Percentiles rank a stretch among this genome's conserved stretches.
Evolutionary conservation across 30 jellyfish, hydroid and myxozoan species (phyloP).

Genomic region (Mastigias papua): DNA sequence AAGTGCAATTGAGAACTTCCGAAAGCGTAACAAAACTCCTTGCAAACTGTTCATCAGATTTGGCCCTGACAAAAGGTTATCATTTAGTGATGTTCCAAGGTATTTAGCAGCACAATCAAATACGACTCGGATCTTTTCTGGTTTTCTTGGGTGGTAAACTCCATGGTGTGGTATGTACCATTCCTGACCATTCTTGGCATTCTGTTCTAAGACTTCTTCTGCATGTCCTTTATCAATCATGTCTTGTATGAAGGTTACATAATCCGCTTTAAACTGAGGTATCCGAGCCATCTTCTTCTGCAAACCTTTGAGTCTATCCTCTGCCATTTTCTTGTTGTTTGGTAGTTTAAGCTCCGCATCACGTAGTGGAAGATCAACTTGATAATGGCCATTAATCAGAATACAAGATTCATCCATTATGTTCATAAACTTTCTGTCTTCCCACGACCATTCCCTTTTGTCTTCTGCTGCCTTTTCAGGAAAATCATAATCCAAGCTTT

Average conservation of each 20-base stretch:
- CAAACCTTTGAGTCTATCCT: constrained; percentile 19
- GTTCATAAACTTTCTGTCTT: constrained; percentile 18
- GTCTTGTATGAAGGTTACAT: constrained; percentile 49
- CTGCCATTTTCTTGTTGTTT: constrained; percentile 30
- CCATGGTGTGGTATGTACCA: constrained; percentile 72
- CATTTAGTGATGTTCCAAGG: constrained; percentile 50
- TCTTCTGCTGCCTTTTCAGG: constrained; percentile 56
- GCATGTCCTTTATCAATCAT: constrained; percentile 29
- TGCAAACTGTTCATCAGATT: constrained; percentile 35
- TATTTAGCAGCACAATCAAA: constrained; percentile 68
- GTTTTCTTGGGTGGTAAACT: constrained; percentile 46
- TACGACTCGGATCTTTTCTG: constrained; percentile 60
- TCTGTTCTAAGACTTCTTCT: constrained; percentile 13
- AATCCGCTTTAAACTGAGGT: constrained; percentile 29
- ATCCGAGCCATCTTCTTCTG: constrained; percentile 16
- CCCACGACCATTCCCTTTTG: constrained; percentile 67
- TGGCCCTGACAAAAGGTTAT: constrained; percentile 55
- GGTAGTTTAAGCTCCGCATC: constrained; percentile 9
- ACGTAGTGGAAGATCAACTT: constrained; percentile 33
- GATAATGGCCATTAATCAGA: constrained; percentile 23
- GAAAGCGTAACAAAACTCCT: constrained; percentile 45
- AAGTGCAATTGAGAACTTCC: constrained; percentile 41
- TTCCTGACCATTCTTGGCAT: constrained; percentile 11
- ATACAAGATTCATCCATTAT: constrained; percentile 30
- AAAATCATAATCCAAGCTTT: constrained; percentile 37